Evolutionary conservation across 2,888 invertebrate genomes (phyloP).

Genomic region (Habroteleia sp.): DNA sequence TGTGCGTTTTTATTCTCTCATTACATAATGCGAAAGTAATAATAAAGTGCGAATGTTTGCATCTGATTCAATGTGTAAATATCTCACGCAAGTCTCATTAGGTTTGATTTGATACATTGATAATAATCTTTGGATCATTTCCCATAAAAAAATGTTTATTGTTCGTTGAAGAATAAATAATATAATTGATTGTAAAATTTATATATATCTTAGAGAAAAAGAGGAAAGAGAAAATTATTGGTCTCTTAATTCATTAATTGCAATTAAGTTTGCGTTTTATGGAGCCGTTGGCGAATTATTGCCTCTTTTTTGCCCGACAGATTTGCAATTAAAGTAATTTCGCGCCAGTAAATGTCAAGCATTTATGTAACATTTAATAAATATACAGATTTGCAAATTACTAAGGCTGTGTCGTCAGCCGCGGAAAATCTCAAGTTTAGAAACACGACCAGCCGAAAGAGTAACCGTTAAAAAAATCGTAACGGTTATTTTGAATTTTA

Average conservation of each 20-base stretch:
- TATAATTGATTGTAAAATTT: conserved; percentile 38
- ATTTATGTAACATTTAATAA: conserved; percentile 52
- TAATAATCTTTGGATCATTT: conserved; percentile 53
- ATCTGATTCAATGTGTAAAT: conserved; percentile 55
- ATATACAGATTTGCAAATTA: conserved; percentile 47
- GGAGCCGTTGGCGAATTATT: conserved; percentile 27
- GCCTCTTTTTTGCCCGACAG: conserved; percentile 23
- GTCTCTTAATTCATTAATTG: conserved; percentile 49
- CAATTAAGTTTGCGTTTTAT: conserved; percentile 31
- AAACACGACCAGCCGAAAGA: conserved; percentile 20
- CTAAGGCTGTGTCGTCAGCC: conserved; percentile 39
- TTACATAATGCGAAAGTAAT: conserved; percentile 62
- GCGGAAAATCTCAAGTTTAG: conserved; percentile 20
- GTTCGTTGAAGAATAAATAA: conserved; percentile 44
- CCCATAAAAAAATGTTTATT: conserved; percentile 58
- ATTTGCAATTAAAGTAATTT: conserved; percentile 49
- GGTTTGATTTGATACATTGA: conserved; percentile 54
- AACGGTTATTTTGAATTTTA: conserved; percentile 33
- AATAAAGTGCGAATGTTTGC: conserved; percentile 54
- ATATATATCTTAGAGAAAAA: no score
- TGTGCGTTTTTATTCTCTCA: conserved; percentile 17
- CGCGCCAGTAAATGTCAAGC: conserved; percentile 45
- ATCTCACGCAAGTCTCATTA: conserved; percentile 62
- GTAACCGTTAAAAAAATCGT: no score
- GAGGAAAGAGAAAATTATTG: conserved; percentile 12